Evolutionary conservation across 2,797 vertebrate species (phyloP), one percentile per base, ranked within the genome.

Genomic region (Melanotaenia boesemani): DNA sequence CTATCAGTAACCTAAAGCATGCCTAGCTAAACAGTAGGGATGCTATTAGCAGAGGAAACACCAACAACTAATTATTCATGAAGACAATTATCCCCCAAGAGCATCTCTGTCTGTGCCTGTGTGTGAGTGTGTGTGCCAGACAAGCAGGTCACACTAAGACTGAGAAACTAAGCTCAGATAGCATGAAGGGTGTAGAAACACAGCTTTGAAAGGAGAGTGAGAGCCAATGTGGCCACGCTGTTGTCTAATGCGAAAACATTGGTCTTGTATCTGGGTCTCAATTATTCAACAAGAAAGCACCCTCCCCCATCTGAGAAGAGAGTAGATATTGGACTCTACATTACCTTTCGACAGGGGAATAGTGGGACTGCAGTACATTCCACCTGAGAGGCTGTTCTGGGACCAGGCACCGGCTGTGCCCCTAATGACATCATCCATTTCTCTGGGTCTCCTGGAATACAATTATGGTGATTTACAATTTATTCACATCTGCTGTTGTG

Each of bases 391-490:
- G 83, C 90, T 87, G 89, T 86, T 89, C 82, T 90, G 87, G 91
- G 88, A 88, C 89, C 87, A 79, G 82, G 91, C 82, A 68, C 85
- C 84, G 89, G 88, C 91, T 91, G 90, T 72, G 91, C 83, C 85
- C 88, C 88, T 93, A 93, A 94, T 92, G 93, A 93, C 89, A 93
- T 91, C 91, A 93, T 94, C 93, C 81, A 93, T 94, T 93, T 92
- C 89, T 84, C 70, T 58, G 78, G 89, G 89, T 88, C 89, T 85
- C 90, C 86, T 91, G 90, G 79, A 93, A 93, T 89, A 89, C 78
- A 79, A 93, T 91, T 92, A 92, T 89, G 86, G 90, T 91, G 87
- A 92, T 93, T 93, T 91, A 91, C 91, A 90, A 90, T 92, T 90
- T 92, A 93, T 92, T 91, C 88, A 89, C 90, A 93, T 92, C 88